Conservation (phyloP, 1,140 invertebrate species). For the Drosophila subobscura region DNA sequence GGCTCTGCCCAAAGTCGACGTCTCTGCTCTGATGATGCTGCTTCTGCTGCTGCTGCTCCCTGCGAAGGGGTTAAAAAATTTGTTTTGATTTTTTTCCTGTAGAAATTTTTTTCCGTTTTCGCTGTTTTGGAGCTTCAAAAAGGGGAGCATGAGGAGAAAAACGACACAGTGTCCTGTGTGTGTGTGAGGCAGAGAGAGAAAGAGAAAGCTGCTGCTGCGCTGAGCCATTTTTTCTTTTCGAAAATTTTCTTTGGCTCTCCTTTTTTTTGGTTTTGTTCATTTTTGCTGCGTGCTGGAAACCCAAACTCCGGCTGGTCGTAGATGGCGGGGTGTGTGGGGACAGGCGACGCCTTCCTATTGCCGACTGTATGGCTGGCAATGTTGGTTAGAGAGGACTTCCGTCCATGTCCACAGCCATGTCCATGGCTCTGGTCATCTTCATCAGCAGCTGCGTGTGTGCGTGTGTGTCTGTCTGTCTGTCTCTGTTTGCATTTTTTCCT, state of each 20-base stretch:
- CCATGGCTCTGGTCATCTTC: slow-evolving; percentile 71
- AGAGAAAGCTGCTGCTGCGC: slow-evolving; percentile 59
- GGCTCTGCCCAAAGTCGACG: slow-evolving; percentile 12
- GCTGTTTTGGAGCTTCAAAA: slow-evolving; percentile 54
- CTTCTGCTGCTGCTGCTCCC: slow-evolving; percentile 29
- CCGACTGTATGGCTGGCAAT: slow-evolving; percentile 30
- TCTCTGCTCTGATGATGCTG: slow-evolving; percentile 18
- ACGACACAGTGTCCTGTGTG: neutral
- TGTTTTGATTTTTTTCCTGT: slow-evolving; percentile 77
- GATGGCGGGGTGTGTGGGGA: slow-evolving; percentile 43
- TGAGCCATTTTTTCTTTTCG: slow-evolving; percentile 64
- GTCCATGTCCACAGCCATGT: slow-evolving; percentile 59
- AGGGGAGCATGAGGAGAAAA: slow-evolving; percentile 2
- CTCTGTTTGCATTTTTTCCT: slow-evolving; percentile 52
- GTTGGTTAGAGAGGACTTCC: slow-evolving; percentile 78
- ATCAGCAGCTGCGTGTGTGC: slow-evolving; percentile 68
- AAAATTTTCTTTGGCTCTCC: slow-evolving; percentile 45
- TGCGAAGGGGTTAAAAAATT: slow-evolving; percentile 77
- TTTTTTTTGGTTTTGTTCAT: slow-evolving; percentile 58
- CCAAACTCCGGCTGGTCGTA: slow-evolving; percentile 44
- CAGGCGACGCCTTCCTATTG: slow-evolving; percentile 61
- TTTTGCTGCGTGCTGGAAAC: slow-evolving; percentile 74
- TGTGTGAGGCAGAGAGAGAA: slow-evolving; percentile 15
- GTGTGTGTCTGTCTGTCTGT: slow-evolving; percentile 38
- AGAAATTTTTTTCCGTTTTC: slow-evolving; percentile 45